These are phyloP conservation scores for Phrynosoma platyrhinos DNA, from an alignment of 2,113 vertebrate species.

Conservation along the genomic window DNA sequence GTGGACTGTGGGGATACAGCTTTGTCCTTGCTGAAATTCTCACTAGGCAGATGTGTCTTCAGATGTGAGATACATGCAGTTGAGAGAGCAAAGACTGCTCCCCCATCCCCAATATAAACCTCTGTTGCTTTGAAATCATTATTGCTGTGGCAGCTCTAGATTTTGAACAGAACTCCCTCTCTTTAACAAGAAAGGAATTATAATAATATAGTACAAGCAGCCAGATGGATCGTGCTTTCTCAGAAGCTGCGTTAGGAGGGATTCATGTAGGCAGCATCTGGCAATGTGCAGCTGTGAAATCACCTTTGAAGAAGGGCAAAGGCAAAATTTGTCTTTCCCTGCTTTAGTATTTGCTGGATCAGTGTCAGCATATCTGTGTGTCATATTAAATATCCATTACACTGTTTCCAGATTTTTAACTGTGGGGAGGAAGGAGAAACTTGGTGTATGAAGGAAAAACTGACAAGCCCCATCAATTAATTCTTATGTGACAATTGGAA, in stretches of 20 bases:
- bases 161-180: conserved; percentile 27
- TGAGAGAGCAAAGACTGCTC: conserved; percentile 6
- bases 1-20: neutral
- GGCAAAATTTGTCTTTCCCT: neutral
- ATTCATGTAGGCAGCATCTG: conserved; percentile 42
- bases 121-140: conserved; percentile 29
- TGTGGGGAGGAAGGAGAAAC: no score
- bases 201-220: conserved; percentile 5
- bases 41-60: neutral
- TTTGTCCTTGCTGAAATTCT: neutral
- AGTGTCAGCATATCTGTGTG: neutral
- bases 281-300: conserved; percentile 41
- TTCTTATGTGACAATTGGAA: no score
- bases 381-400: neutral
- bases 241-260: conserved; percentile 31
- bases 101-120: neutral
- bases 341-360: neutral
- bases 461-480: no score
- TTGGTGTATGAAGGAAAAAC: no score
- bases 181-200: conserved; percentile 33
- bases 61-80: neutral
- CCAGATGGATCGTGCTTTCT: conserved; percentile 44
- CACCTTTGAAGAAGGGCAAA: conserved; percentile 21
- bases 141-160: conserved; percentile 19
- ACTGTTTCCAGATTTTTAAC: neutral